Evolutionary conservation across 2,888 invertebrate genomes (phyloP).

Genomic region (Perizoma flavofasciatum): DNA sequence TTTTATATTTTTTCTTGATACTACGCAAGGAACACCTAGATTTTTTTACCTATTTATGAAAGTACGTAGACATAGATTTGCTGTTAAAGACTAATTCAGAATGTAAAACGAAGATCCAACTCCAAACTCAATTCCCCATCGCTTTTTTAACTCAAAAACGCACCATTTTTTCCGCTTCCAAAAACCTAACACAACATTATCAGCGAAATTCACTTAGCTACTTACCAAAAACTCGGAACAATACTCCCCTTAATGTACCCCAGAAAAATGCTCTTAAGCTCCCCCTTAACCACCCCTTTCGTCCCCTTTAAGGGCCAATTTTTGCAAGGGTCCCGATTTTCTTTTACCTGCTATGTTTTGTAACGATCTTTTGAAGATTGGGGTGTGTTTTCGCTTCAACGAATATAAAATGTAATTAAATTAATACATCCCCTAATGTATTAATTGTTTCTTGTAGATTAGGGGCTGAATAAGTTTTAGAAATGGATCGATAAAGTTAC

Average conservation of each 20-base stretch:
- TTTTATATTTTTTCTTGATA: too few species aligned
- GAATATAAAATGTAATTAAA: slow-evolving; percentile 35
- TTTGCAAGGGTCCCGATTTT: slow-evolving; percentile 73
- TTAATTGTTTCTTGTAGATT: slow-evolving; percentile 37
- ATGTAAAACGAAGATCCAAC: slow-evolving; percentile 3
- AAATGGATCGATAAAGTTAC: too few species aligned
- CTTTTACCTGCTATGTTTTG: slow-evolving; percentile 66
- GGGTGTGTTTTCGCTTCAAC: slow-evolving; percentile 55
- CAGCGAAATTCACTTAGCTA: slow-evolving; percentile 69
- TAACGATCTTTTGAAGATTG: slow-evolving; percentile 63
- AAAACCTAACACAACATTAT: slow-evolving; percentile 49
- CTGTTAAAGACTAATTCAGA: neutral
- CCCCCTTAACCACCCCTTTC: slow-evolving; percentile 38
- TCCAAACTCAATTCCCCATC: slow-evolving; percentile 9
- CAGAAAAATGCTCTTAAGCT: slow-evolving; percentile 67
- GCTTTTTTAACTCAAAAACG: slow-evolving; percentile 13
- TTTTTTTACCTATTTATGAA: too few species aligned
- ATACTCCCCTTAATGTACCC: slow-evolving; percentile 54
- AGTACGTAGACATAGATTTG: neutral
- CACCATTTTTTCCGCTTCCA: slow-evolving; percentile 17
- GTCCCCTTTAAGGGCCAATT: slow-evolving; percentile 60
- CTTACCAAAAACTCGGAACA: slow-evolving; percentile 68
- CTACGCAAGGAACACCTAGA: too few species aligned
- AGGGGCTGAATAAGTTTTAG: neutral
- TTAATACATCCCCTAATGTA: too few species aligned